Evolutionary conservation across 2,888 invertebrate species (phyloP).

Genomic region (Nomada flava): DNA sequence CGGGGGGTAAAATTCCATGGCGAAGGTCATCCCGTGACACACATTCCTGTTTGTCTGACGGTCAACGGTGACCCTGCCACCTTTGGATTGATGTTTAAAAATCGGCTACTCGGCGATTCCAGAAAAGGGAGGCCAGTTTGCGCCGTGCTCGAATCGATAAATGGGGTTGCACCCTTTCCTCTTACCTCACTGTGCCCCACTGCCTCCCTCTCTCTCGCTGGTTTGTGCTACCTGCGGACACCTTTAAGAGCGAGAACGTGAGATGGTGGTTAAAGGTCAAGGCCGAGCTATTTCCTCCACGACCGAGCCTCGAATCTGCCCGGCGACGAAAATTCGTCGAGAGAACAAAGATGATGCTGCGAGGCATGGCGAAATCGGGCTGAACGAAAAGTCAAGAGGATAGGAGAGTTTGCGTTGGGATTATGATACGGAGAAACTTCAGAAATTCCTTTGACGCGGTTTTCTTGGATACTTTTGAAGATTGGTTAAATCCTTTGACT

Average conservation of each 20-base stretch:
- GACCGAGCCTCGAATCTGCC: slow-evolving; percentile 73
- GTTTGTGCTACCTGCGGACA: slow-evolving; percentile 67
- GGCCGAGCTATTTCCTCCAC: slow-evolving; percentile 81
- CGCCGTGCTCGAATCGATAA: slow-evolving; percentile 64
- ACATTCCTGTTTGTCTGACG: neutral
- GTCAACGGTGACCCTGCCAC: slow-evolving; percentile 2
- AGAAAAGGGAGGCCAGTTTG: slow-evolving; percentile 35
- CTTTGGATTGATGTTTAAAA: slow-evolving; percentile 45
- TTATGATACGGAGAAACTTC: neutral
- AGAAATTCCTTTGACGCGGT: neutral
- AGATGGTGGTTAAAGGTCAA: slow-evolving; percentile 78
- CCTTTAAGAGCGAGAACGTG: slow-evolving; percentile 74
- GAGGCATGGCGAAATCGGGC: neutral
- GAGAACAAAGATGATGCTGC: slow-evolving; percentile 50
- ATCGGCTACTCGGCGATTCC: slow-evolving; percentile 40
- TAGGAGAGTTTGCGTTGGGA: neutral
- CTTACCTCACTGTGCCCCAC: slow-evolving; percentile 11
- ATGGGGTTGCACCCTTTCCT: slow-evolving; percentile 45
- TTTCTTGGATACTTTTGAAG: neutral
- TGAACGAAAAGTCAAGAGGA: neutral
- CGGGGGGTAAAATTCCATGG: neutral
- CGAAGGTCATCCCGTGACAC: slow-evolving; percentile 3
- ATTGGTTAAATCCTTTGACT: neutral
- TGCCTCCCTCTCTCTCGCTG: slow-evolving; percentile 21
- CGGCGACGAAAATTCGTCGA: slow-evolving; percentile 13